Conservation (phyloP, 2,888 invertebrate genomes). For the Morpho helenor region DNA sequence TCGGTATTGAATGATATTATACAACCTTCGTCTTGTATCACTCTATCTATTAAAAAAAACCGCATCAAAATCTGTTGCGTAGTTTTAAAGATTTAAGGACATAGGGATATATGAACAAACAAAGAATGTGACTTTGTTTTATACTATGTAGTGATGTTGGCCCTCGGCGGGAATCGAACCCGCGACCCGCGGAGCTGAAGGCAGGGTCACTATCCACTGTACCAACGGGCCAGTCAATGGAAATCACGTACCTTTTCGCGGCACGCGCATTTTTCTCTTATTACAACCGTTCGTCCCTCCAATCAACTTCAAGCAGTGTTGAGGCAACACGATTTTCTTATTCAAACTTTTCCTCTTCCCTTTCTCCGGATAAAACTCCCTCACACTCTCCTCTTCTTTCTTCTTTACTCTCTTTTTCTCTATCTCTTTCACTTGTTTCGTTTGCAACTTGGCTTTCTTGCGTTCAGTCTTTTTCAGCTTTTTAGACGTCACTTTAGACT, state of each 20-base stretch:
- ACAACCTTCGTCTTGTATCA: no score
- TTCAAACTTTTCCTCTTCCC: constrained; percentile 35
- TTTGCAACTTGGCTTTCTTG: constrained; percentile 14
- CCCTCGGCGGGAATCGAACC: no score
- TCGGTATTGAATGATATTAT: no score
- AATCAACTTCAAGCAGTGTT: constrained; percentile 43
- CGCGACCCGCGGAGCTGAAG: no score
- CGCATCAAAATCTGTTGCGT: no score
- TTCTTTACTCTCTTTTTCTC: neutral
- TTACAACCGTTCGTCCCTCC: constrained; percentile 36
- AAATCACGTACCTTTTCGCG: constrained; percentile 51
- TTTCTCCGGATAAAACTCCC: constrained; percentile 50
- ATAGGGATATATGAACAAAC: no score
- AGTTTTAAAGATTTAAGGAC: no score
- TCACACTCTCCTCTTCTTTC: constrained; percentile 9
- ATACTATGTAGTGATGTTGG: no score
- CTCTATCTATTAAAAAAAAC: no score
- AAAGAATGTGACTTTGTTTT: no score
- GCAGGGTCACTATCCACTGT: no score
- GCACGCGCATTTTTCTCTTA: constrained; percentile 49
- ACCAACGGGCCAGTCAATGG: no score
- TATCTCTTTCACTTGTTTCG: constrained; percentile 2
- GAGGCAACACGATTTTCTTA: constrained; percentile 47
- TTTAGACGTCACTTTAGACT: constrained; percentile 20
- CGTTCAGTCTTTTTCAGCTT: constrained; percentile 16